These are phyloP conservation scores for Camptogramma bilineatum DNA, from an alignment of 2,888 invertebrate species.

Conservation along the genomic window DNA sequence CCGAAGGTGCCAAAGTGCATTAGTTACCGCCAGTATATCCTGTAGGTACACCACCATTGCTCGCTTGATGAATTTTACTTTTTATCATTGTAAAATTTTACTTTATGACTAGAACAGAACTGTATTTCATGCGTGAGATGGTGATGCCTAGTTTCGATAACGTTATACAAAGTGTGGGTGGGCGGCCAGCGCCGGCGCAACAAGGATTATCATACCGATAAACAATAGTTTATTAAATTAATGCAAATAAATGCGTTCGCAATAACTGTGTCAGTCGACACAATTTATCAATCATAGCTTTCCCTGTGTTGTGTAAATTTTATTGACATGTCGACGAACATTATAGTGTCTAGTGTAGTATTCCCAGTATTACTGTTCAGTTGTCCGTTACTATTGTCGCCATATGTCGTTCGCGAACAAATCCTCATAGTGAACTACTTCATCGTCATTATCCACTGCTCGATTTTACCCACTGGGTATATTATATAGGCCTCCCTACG, in stretches of 20 bases:
- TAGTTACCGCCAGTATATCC: too few species aligned
- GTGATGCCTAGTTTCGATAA: conserved; percentile 16
- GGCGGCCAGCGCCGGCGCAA: conserved; percentile 44
- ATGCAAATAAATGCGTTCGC: conserved; percentile 32
- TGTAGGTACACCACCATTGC: too few species aligned
- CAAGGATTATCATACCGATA: conserved; percentile 39
- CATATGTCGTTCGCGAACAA: too few species aligned
- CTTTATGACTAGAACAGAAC: not conserved
- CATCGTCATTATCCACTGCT: too few species aligned
- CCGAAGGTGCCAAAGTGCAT: too few species aligned
- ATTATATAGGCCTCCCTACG: too few species aligned
- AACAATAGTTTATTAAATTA: conserved; percentile 39
- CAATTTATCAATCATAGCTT: conserved; percentile 22
- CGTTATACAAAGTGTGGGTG: conserved; percentile 37
- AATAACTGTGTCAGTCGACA: conserved; percentile 30
- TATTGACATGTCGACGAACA: conserved; percentile 1
- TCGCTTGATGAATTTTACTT: too few species aligned
- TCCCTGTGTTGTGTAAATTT: conserved; percentile 8
- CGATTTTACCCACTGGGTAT: too few species aligned
- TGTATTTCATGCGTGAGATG: not conserved
- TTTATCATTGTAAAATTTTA: not conserved
- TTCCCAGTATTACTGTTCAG: not conserved
- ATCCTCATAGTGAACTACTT: too few species aligned
- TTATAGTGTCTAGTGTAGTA: not conserved
- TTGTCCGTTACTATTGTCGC: too few species aligned